Percentiles rank a stretch among this genome's conserved stretches.
Conservation (phyloP, 2,797 vertebrate species). For the Propithecus deckenii region DNA sequence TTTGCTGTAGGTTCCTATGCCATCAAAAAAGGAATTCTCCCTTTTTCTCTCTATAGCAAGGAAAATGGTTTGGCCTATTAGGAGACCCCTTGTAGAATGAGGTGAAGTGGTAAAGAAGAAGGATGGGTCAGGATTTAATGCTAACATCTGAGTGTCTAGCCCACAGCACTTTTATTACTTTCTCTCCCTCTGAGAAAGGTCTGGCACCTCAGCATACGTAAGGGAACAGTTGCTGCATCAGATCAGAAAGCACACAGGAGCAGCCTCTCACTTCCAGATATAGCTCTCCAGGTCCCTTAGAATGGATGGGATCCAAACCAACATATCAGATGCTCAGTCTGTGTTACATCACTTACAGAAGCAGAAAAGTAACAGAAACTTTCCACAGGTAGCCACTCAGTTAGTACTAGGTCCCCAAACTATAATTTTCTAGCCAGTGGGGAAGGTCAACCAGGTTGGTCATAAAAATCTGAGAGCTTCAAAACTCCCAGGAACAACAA, state of each 20-base stretch:
- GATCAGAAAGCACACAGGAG: neutral
- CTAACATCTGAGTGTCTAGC: neutral
- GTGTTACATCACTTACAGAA: neutral
- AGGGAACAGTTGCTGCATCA: neutral
- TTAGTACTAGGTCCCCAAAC: neutral
- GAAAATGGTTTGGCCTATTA: neutral
- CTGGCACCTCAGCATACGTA: neutral
- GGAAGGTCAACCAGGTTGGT: neutral
- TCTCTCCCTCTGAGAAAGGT: neutral
- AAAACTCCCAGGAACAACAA: neutral
- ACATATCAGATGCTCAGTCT: neutral
- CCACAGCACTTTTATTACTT: neutral
- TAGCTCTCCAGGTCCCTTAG: fast-evolving
- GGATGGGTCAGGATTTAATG: neutral
- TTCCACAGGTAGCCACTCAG: neutral
- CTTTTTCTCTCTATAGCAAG: neutral
- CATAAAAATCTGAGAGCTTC: neutral
- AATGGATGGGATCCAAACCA: neutral
- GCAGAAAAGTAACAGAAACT: neutral
- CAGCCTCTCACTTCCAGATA: neutral
- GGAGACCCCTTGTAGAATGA: neutral
- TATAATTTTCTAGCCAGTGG: neutral
- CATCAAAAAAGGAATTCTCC: neutral
- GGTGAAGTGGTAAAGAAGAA: neutral
- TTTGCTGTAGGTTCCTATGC: neutral